These are phyloP conservation scores for Drosophila nigritarsus DNA, from an alignment of 2,888 invertebrate genomes.

Conservation along the genomic window DNA sequence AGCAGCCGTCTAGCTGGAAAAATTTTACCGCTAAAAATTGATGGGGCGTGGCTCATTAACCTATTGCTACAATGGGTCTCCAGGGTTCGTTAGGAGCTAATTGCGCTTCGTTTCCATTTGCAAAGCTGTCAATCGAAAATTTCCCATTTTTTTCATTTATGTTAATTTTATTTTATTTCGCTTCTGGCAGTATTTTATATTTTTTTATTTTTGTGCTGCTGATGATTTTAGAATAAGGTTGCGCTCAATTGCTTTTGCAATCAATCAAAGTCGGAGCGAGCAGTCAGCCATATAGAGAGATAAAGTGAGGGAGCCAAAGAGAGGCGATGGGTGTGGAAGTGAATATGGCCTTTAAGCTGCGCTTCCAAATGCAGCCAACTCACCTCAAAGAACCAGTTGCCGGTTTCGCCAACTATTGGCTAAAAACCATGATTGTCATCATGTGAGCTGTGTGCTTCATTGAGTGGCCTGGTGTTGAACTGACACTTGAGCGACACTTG, in stretches of 20 bases:
- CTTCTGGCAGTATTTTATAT: conserved; percentile 9
- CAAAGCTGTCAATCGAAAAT: conserved; percentile 66
- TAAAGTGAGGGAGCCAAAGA: neutral
- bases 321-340: too few species aligned
- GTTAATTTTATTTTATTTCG: conserved; percentile 63
- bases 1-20: conserved; percentile 45
- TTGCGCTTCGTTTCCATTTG: conserved; percentile 47
- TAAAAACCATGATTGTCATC: conserved; percentile 54
- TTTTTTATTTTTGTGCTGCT: conserved; percentile 5
- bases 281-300: conserved; percentile 15
- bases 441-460: conserved; percentile 46
- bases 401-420: conserved; percentile 4
- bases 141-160: conserved; percentile 59
- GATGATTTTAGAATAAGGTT: conserved; percentile 45
- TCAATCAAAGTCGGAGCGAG: conserved; percentile 69
- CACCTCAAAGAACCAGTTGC: conserved; percentile 17
- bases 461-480: conserved; percentile 70
- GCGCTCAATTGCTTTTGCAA: conserved; percentile 76
- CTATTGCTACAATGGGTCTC: conserved; percentile 28
- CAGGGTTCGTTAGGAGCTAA: conserved; percentile 46
- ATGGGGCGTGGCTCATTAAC: conserved; percentile 58
- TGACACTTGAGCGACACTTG: conserved; percentile 79
- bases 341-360: conserved; percentile 16
- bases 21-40: conserved; percentile 45
- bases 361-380: conserved; percentile 34